Conservation (phyloP, 2,888 invertebrate genomes). For the Chloroclysta siterata region DNA sequence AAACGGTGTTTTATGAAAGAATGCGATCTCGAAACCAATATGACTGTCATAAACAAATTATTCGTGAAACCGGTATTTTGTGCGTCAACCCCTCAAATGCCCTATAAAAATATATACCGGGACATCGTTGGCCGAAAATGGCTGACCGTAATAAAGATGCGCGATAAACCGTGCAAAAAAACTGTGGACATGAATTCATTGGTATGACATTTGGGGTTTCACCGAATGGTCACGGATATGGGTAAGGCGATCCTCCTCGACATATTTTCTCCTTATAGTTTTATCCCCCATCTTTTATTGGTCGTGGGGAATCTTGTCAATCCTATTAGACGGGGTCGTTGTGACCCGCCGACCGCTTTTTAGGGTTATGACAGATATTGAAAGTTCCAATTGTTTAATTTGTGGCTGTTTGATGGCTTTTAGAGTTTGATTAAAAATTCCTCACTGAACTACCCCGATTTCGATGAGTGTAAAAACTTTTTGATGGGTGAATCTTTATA, state of each 20-base stretch:
- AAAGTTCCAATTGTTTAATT: constrained; percentile 66
- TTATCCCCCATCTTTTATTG: constrained; percentile 82
- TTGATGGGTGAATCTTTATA: constrained; percentile 18
- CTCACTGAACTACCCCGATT: constrained; percentile 24
- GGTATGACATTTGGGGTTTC: constrained; percentile 82
- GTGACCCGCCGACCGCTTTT: constrained; percentile 54
- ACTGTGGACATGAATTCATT: constrained; percentile 82
- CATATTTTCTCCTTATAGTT: constrained; percentile 83
- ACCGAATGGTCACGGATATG: constrained; percentile 76
- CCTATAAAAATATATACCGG: constrained; percentile 66
- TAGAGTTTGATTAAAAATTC: constrained; percentile 56
- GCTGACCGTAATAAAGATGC: constrained; percentile 81
- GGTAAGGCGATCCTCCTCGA: constrained; percentile 50
- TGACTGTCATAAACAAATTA: constrained; percentile 79
- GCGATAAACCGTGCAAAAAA: constrained; percentile 82
- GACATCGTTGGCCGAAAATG: constrained; percentile 61
- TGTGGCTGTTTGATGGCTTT: constrained; percentile 53
- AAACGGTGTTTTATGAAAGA: constrained; percentile 54
- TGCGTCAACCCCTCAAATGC: constrained; percentile 62
- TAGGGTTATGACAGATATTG: constrained; percentile 58
- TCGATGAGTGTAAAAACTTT: constrained; percentile 24
- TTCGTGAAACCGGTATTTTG: constrained; percentile 64
- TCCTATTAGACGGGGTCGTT: constrained; percentile 71
- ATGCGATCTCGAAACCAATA: constrained; percentile 70
- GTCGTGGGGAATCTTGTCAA: constrained; percentile 78